Percentiles rank a stretch among this genome's conserved stretches.
Conservation (phyloP, 2,888 invertebrate species). For the Dysmachus trigonus region DNA sequence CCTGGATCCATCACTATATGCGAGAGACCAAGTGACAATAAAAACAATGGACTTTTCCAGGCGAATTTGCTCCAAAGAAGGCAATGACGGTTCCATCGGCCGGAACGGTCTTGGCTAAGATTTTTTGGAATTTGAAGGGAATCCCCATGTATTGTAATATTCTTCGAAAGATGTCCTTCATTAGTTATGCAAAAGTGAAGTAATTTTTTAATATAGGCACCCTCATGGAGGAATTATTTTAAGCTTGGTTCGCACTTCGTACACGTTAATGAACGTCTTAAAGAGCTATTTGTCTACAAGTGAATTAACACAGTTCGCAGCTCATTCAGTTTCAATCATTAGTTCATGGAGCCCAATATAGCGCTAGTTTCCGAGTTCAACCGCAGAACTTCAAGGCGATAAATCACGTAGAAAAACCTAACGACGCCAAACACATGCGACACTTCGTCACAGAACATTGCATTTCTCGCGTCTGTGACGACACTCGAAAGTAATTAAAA, state of each 20-base stretch:
- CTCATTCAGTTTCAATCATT: not conserved
- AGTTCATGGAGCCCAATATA: conserved; percentile 23
- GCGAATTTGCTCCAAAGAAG: too few relatives aligned
- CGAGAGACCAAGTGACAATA: too few relatives aligned
- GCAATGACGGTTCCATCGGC: too few relatives aligned
- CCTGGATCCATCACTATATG: too few relatives aligned
- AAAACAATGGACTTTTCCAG: too few relatives aligned
- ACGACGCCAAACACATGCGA: not conserved
- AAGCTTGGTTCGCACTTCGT: not conserved
- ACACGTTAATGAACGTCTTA: not conserved
- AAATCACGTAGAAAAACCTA: conserved; percentile 15
- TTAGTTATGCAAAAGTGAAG: too few relatives aligned
- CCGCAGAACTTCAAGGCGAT: not conserved
- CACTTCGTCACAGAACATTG: conserved; percentile 33
- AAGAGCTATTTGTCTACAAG: not conserved
- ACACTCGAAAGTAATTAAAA: conserved; percentile 27
- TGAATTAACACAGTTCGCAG: not conserved
- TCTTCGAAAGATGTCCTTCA: too few relatives aligned
- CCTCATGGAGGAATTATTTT: not conserved
- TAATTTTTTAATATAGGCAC: too few relatives aligned
- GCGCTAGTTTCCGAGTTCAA: conserved; percentile 5
- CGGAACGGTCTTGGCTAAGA: too few relatives aligned
- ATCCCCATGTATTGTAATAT: too few relatives aligned
- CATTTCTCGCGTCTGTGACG: conserved; percentile 26
- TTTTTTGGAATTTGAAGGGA: too few relatives aligned